Evolutionary conservation across 2,113 vertebrate genomes (phyloP).

Genomic region (Suncus etruscus): DNA sequence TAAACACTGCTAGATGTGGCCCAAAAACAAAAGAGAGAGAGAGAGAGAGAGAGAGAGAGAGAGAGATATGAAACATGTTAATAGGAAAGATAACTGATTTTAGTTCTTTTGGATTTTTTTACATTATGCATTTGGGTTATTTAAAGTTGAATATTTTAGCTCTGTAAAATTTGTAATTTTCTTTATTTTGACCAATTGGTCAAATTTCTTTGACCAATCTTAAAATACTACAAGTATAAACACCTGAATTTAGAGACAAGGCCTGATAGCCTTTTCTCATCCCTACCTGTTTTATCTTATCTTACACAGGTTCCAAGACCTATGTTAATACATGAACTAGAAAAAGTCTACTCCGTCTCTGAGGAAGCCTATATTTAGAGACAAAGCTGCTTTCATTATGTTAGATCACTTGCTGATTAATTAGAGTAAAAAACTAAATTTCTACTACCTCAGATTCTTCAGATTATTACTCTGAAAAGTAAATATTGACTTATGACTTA

Average conservation of each 20-base stretch:
- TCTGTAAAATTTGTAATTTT: not conserved
- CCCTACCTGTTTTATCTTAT: not conserved
- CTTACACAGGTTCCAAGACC: not conserved
- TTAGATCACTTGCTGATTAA: not conserved
- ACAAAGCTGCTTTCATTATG: not conserved
- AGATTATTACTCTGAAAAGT: constrained; percentile 9
- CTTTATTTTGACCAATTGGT: too few species aligned
- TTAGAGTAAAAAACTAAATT: not conserved
- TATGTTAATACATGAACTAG: not conserved
- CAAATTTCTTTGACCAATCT: too few species aligned
- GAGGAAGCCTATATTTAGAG: constrained; percentile 43
- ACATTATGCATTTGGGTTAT: not conserved
- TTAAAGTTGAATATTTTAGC: constrained; percentile 14
- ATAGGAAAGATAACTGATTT: not conserved
- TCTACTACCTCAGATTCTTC: not conserved
- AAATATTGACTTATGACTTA: not conserved
- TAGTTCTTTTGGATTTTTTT: not conserved
- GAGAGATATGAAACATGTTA: not conserved
- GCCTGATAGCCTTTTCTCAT: not conserved
- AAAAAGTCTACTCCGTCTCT: not conserved
- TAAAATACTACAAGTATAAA: not conserved
- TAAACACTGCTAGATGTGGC: too few species aligned
- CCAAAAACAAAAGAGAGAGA: not conserved
- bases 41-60: not conserved
- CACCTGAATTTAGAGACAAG: not conserved